Base-by-base conservation (phyloP, 2,888 invertebrate genomes). In the Seladonia tumulorum region DNA sequence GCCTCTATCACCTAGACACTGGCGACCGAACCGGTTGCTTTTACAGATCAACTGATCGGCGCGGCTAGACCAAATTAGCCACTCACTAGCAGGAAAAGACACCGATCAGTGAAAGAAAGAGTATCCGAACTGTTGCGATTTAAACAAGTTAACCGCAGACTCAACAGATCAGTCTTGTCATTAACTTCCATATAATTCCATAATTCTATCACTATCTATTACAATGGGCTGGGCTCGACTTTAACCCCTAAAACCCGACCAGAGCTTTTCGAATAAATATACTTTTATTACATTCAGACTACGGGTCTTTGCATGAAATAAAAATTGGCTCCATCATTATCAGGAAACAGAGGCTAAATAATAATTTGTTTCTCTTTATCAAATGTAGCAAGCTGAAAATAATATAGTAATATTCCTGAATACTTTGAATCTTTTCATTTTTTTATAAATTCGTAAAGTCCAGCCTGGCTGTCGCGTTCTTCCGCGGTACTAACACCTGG, bases 401-500 rank as follows among this genome's bases (percentile, higher is more conserved):
- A 47, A 47, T 57, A 1, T n/a, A 22, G 22, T 3, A 53, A 53
- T 8, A 8, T 57, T n/a, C n/a, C 12, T 12, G n/a, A n/a, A 12
- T 57, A 2, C 10, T 57, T 57, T 57, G 1, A 57, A 12, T 25
- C 12, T 14, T 12, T 25, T 0, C 16, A 49, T 0, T 16, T 16
- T 49, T 16, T 25, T 5, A 60, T 60, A 35, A 25, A 16, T 35
- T 7, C 25, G 35, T 66, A 25, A 66, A 66, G 29, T 66, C 18
- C 63, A 66, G 49, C 7, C 29, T 14, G 29, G 5, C 63, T 29
- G 18, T 18, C 60, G 8, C 29, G 25, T 47, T 29, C 66, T 47
- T 49, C 35, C 76, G 47, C 22, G 16, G 16, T 76, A 18, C 16
- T 29, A 45, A 75, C 74, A 49, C 42, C 77, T 77, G 42, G 53